A percentile compares a stretch with the other conserved stretches of the same genome.
These are phyloP conservation scores for Ceratosolen fusciceps DNA, from an alignment of 1,140 invertebrate species.

Conservation along the genomic window DNA sequence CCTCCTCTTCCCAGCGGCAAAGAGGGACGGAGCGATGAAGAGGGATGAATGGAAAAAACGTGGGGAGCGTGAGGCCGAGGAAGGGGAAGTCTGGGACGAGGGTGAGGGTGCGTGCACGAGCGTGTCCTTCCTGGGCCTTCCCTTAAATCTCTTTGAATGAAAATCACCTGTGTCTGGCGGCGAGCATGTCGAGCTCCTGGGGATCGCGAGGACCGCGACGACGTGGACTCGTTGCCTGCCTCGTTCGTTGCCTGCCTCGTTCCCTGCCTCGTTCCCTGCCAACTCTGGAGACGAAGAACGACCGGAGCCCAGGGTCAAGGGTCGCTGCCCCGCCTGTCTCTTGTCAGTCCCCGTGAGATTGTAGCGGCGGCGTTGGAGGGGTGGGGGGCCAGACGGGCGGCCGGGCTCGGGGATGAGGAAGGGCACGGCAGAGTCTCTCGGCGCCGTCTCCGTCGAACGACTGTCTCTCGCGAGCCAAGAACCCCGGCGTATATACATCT, in stretches of 20 bases:
- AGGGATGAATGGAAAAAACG: no score
- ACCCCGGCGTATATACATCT: conserved; percentile 9
- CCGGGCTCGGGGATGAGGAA: neutral
- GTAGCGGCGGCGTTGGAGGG: no score
- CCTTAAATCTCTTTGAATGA: no score
- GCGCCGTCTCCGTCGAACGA: conserved; percentile 6
- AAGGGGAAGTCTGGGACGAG: neutral
- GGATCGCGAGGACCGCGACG: no score
- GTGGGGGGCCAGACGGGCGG: neutral
- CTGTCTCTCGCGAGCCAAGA: conserved; percentile 13
- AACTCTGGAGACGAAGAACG: neutral
- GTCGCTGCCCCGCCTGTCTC: no score
- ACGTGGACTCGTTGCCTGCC: neutral
- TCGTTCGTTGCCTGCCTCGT: neutral
- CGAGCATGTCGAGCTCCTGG: conserved; percentile 54
- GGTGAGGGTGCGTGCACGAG: neutral
- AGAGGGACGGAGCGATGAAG: no score
- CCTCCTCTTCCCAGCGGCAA: no score
- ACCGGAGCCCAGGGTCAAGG: neutral
- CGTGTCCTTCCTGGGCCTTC: neutral
- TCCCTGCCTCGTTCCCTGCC: no score
- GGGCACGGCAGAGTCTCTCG: neutral
- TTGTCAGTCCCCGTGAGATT: no score
- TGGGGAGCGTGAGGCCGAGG: neutral
- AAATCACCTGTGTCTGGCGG: conserved; percentile 62